Base-by-base conservation (phyloP, 1,140 invertebrate species). In the Odontomachus brunneus region DNA sequence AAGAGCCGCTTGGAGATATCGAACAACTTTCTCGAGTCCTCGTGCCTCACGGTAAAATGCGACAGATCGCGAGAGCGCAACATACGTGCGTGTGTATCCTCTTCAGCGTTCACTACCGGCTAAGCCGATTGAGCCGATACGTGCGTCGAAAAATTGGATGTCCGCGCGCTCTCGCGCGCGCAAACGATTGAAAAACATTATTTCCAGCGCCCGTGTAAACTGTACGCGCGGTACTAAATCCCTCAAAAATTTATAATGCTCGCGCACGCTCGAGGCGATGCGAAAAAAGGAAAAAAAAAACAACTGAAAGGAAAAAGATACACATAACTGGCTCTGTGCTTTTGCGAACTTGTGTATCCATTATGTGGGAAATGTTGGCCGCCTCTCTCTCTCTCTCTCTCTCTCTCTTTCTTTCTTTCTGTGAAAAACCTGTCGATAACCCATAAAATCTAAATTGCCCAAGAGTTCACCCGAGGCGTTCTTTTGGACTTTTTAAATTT, bases 81-180 rank as follows among this genome's bases (percentile, higher is more conserved):
- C n/a, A 11, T 17, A 38, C 33, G 22, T 48, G 69, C 53, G 75
- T 44, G 65, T 19, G 51, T 2, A 24, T 80, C 69, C 24, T 71
- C 51, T 55, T 19, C 19, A 80, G 29, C 33, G 38, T 14, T 15
- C 74, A 76, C n/a, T n/a, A 80, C 57, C 53, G 73, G 63, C 51
- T 80, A 80, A 71, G 75, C 75, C 75, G 75, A 80, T 80, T 80
- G 9, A 33, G 71, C 69, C 33, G 33, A 80, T 69, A 33, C 57
- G n/a, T 12, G 22, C 65, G 75, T 57, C 11, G 24, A 59, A 80
- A 80, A 59, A 67, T 67, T 67, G 65, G 14, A 12, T 44, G 44
- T 44, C 51, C 62, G 60, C 48, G 22, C 4, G 19, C 29, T 33
- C 29, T 33, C 29, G 2, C 29, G 3, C 38, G 3, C 44, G 65